A percentile compares a stretch with the other conserved stretches of the same genome.
phyloP scores from a whole-genome alignment of 2,113 vertebrate genomes.

The Octodon degus region DNA sequence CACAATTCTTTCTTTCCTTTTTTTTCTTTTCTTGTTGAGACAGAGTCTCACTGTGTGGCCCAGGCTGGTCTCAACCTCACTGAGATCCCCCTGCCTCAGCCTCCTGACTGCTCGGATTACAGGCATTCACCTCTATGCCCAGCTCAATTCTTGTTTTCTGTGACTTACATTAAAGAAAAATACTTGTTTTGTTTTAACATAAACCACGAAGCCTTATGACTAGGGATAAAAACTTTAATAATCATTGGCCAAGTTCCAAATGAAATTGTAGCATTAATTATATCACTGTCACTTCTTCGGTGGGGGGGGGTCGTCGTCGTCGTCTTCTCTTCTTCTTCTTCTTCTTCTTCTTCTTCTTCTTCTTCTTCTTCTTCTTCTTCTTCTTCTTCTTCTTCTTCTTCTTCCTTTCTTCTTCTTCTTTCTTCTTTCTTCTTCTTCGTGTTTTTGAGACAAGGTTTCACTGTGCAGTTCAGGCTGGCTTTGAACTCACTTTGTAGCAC shows the following conservation, averaged over 20 bases:
- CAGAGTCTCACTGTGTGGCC: neutral
- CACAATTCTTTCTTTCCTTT: conserved; percentile 9
- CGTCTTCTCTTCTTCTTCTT: too few species aligned
- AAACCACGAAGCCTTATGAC: neutral
- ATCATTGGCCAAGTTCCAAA: conserved; percentile 32
- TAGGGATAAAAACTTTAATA: conserved; percentile 42
- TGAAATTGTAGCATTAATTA: conserved; percentile 38
- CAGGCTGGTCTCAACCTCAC: neutral
- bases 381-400: too few species aligned
- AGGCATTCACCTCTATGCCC: too few species aligned
- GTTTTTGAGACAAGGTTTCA: neutral
- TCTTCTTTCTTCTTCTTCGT: too few species aligned
- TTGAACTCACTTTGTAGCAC: neutral
- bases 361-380: too few species aligned
- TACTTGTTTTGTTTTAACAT: conserved; percentile 41
- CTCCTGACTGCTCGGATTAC: too few species aligned
- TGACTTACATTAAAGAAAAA: conserved; percentile 43
- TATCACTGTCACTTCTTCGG: neutral
- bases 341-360: too few species aligned
- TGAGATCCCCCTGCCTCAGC: too few species aligned
- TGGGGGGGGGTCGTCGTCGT: too few species aligned
- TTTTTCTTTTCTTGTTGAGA: neutral
- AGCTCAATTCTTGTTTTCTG: conserved; percentile 27
- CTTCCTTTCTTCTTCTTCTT: too few species aligned
- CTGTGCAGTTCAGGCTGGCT: neutral